Evolutionary conservation across 2,888 invertebrate species (phyloP), one percentile per base, ranked within the genome.

Genomic region (Cantharis rufa): DNA sequence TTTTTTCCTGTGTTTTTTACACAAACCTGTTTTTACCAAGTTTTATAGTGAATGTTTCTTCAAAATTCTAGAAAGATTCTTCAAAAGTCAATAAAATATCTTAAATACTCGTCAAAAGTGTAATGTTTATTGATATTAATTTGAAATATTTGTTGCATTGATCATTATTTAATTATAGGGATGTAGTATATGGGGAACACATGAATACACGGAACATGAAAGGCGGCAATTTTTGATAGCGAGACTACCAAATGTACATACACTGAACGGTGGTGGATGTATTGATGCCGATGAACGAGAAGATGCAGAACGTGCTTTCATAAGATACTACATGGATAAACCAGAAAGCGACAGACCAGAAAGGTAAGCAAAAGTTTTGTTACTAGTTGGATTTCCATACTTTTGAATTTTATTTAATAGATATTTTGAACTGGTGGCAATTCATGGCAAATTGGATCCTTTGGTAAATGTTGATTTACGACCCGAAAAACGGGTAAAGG

Each of bases 231-330:
- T 97, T 76, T 89, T 97, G 72, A 95, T 98, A 70, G 97, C 97
- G 11, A 91, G 97, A 79, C 90, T 98, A 78, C 97, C 97, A 62
- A 94, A 94, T 86, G 93, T 98, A 68, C 91, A 92, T 80, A 94
- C 94, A 72, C 89, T 98, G 63, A 98, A 98, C 89, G 98, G 98
- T 0, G 97, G 98, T 75, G 95, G 95, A 15, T 91, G 91, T 13
- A 96, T 98, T 82, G 93, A 93, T 48, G 91, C 90, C 0, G 94
- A 95, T 82, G 98, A 98, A 87, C 91, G 97, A 76, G 97, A 97
- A 87, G 95, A 96, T 85, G 95, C 98, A 13, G 98, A 98, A 87
- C 90, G 98, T 78, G 96, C 97, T 80, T 98, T 98, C 88, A 96
- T 98, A 83, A 91, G 98, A 77, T 94, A 96, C 86, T 98, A 95